These are phyloP conservation scores for Campylorhamphus procurvoides DNA, from an alignment of 2,113 vertebrate species.

Conservation along the genomic window DNA sequence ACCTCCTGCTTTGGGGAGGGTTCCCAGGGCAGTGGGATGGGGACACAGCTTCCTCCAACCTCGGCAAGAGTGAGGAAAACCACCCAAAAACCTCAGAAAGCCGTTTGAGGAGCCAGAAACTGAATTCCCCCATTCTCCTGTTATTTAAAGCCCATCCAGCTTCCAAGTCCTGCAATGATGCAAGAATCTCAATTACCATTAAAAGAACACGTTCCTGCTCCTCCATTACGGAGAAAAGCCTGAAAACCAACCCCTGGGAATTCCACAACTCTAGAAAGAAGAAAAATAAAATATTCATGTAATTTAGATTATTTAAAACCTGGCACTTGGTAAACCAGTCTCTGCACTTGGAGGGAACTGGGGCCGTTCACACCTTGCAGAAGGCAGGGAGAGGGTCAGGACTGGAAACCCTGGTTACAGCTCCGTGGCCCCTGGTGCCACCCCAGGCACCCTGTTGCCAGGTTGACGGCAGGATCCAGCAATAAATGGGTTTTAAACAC, in stretches of 20 bases:
- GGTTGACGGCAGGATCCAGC: neutral
- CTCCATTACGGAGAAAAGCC: neutral
- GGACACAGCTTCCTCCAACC: fast-evolving
- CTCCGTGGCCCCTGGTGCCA: fast-evolving
- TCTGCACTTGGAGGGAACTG: neutral
- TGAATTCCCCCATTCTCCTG: fast-evolving
- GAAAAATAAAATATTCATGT: neutral
- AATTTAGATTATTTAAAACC: neutral
- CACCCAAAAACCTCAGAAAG: neutral
- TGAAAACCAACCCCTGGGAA: constrained; percentile 21
- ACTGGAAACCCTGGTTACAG: fast-evolving
- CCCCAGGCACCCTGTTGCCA: fast-evolving
- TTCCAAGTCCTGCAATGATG: neutral
- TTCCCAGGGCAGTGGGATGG: neutral
- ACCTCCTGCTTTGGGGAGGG: neutral
- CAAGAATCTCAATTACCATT: neutral
- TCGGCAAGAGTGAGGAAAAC: neutral
- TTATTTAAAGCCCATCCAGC: neutral
- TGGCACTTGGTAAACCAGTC: neutral
- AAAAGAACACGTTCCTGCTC: neutral
- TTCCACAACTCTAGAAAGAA: neutral
- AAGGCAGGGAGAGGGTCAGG: neutral
- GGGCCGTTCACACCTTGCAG: neutral
- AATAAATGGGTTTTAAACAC: neutral
- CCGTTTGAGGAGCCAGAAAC: neutral